Base-by-base conservation (phyloP, 2,113 vertebrate genomes). In the Recurvirostra avosetta region DNA sequence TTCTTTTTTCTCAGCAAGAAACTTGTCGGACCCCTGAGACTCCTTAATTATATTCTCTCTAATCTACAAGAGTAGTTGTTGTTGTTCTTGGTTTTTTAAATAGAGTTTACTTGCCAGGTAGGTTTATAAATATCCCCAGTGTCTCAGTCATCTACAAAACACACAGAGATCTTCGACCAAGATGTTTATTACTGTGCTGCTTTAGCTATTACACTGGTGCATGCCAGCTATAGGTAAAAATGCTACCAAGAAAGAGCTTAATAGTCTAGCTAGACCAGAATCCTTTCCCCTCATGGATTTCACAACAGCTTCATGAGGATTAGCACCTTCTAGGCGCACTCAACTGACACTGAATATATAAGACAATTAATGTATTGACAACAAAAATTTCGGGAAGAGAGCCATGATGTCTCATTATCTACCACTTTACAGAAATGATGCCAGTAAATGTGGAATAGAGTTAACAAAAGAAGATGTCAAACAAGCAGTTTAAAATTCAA, bases 61-160 rank as follows among this genome's bases (percentile, higher is more conserved):
- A 92, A 97, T 96, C 86, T 93, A 43, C 53, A 74, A 77, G 59
- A 86, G 45, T 84, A 50, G 32, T 41, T 80, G 88, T 87, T 85
- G 66, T 47, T 63, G 11, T 74, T 90, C 8, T 68, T 86, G 11
- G 2, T 40, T 74, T 75, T 45, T 82, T 50, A 32, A 91, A 73
- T 50, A 82, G 49, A 62, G 23, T 52, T 95, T 91, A 66, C 63
- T 93, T 92, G 30, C 38, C 62, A 67, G 70, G 62, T 91, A 70
- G 29, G 8, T 59, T 94, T 91, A 83, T 92, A 87, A 95, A 91
- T 65, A 96, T 68, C 52, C 16, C 30, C 19, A 52, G n/a, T 36
- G n/a, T 70, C 63, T 70, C 75, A 90, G 26, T 80, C 82, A 43
- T 49, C 62, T 83, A 30, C 49, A 85, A 79, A 79, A 62, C 56